phyloP scores from a whole-genome alignment of 1,140 invertebrate species.

The Tetragnatha versicolor region DNA sequence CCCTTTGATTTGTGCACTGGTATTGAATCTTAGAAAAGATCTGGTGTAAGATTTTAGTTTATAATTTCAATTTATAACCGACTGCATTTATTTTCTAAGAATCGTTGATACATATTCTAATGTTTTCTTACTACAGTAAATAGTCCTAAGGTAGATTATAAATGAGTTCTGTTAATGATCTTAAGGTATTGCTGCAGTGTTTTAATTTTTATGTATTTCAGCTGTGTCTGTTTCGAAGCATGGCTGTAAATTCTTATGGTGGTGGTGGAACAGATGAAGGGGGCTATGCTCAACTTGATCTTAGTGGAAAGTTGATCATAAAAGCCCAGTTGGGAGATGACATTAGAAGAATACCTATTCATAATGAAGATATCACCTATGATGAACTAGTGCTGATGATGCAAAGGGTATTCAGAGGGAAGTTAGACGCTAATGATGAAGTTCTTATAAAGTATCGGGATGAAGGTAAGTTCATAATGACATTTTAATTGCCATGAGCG shows the following conservation, averaged over 20 bases:
- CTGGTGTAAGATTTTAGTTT: too few species aligned
- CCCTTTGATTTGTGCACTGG: too few species aligned
- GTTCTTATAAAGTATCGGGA: conserved; percentile 79
- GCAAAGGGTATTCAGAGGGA: conserved; percentile 76
- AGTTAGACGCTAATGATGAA: conserved; percentile 73
- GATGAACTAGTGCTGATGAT: conserved; percentile 81
- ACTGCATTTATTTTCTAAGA: too few species aligned
- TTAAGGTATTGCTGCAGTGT: too few species aligned
- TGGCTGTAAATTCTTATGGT: conserved; percentile 47
- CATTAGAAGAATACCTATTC: conserved; percentile 76
- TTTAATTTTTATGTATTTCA: background rate
- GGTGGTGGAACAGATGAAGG: conserved; percentile 48
- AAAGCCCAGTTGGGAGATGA: conserved; percentile 75
- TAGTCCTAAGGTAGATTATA: too few species aligned
- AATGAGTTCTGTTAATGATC: too few species aligned
- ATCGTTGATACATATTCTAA: too few species aligned
- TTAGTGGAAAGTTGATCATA: conserved; percentile 69
- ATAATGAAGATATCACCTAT: conserved; percentile 80
- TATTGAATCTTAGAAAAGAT: too few species aligned
- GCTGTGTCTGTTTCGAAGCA: background rate
- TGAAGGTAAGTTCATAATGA: conserved; percentile 68
- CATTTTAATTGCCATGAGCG: too few species aligned
- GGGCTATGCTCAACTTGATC: conserved; percentile 62
- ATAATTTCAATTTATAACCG: too few species aligned
- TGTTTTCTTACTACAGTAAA: too few species aligned